Evolutionary conservation across 2,797 vertebrate genomes (phyloP), one percentile per base, ranked within the genome.

Genomic region (Anniella stebbinsi): DNA sequence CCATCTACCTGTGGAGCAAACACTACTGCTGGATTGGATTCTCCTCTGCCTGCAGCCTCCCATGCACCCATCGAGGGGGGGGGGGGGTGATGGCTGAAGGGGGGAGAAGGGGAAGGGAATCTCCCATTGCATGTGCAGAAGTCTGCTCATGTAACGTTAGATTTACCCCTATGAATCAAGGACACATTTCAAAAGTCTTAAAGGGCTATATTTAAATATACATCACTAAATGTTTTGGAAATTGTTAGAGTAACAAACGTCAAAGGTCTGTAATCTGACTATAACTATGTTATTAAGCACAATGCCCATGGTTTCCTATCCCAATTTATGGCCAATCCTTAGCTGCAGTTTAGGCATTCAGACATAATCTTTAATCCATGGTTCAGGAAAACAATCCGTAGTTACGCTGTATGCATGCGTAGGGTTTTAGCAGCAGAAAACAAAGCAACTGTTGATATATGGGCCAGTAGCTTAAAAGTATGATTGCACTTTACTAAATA

Each of bases 371-470:
- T 75, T 86, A 60, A 86, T 57, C 41, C 11, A n/a, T 11, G 18
- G 17, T 84, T 84, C 17, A 33, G 45, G 45, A 38, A 87, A 57
- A 25, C 36, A 86, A 75, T 28, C 51, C 36, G 76, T 60, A n/a
- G 57, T 45, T 45, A 18, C 54, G 48, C 25, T 36, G 7, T 66
- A 9, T 13, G 25, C 51, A 7, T 67, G 17, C 41, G 67, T 7
- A 54, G 69, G 33, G 41, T 3, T 66, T 84, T 51, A 66, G 72
- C 45, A 69, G 25, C 41, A 84, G 60, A 18, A 76, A 87, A 28
- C 17, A 87, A 77, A 75, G 25, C 25, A 77, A 33, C 15, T 89
- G 66, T 88, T 81, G 51, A 89, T 89, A 25, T 77, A 21, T 41
- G 3, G 11, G 17, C 23, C 12, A 77, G 21, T 10, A 69, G 36